A percentile compares a stretch with the other conserved stretches of the same genome.
Conservation (phyloP, 2,888 invertebrate species). For the Orthonevra nobilis region DNA sequence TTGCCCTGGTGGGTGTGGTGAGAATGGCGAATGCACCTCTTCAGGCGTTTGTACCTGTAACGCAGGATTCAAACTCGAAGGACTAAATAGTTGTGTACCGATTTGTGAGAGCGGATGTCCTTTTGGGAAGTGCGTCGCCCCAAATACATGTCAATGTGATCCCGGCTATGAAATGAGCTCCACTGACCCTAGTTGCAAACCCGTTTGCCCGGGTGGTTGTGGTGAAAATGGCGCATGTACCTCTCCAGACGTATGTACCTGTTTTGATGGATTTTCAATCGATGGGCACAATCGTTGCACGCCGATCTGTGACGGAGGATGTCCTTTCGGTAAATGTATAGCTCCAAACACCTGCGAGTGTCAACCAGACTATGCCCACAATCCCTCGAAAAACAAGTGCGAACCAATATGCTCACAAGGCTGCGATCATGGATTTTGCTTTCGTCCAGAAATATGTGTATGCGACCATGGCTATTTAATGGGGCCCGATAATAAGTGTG, state of each 20-base stretch:
- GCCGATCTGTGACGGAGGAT: conserved; percentile 74
- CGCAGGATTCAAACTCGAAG: too few relatives aligned
- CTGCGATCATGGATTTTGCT: conserved; percentile 73
- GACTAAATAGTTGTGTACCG: not conserved
- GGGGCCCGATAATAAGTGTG: conserved; percentile 75
- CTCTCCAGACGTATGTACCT: conserved; percentile 51
- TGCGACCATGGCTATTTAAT: conserved; percentile 76
- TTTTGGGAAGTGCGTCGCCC: conserved; percentile 76
- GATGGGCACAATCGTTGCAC: not conserved
- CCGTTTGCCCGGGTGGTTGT: conserved; percentile 54
- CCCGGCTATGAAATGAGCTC: conserved; percentile 70
- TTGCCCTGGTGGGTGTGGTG: too few relatives aligned
- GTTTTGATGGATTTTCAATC: conserved; percentile 75
- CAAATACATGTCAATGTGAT: conserved; percentile 79
- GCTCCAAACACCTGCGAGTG: conserved; percentile 59
- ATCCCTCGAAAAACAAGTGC: conserved; percentile 73
- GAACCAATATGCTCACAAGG: conserved; percentile 74
- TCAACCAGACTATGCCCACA: conserved; percentile 35
- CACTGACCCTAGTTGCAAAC: conserved; percentile 43
- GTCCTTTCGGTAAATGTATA: conserved; percentile 40
- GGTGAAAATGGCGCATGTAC: conserved; percentile 73
- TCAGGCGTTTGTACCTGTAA: too few relatives aligned
- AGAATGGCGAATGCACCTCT: too few relatives aligned
- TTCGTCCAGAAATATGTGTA: conserved; percentile 79
- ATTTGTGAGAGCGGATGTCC: conserved; percentile 55